Percentiles rank a stretch among this genome's conserved stretches.
Conservation (phyloP, 2,113 vertebrate genomes). For the Benthochromis sp. region DNA sequence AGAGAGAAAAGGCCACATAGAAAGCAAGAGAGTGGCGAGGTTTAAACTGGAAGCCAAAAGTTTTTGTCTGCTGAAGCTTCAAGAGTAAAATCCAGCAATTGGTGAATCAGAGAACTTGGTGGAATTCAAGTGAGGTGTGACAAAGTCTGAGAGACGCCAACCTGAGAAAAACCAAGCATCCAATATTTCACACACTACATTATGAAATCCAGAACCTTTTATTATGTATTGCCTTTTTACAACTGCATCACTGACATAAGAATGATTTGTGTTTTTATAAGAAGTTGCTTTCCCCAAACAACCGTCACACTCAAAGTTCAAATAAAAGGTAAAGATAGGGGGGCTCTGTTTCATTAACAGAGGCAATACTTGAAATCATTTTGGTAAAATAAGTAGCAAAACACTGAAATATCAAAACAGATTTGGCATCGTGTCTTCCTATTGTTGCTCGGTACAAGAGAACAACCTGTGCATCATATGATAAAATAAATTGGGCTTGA, state of each 20-base stretch:
- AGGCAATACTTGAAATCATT: background rate
- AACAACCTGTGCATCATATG: background rate
- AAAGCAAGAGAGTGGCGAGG: background rate
- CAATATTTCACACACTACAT: constrained; percentile 15
- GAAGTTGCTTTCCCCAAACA: constrained; percentile 11
- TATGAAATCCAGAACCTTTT: constrained; percentile 49
- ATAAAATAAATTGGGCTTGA: constrained; percentile 35
- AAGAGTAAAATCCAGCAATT: background rate
- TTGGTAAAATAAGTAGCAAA: constrained; percentile 56
- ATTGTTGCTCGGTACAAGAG: constrained; percentile 1
- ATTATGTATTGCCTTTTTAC: constrained; percentile 60
- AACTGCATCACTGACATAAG: constrained; percentile 44
- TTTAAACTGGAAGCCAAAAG: background rate
- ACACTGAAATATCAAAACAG: constrained; percentile 34
- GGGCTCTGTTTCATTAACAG: background rate
- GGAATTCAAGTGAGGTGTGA: background rate
- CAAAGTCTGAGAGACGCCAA: background rate
- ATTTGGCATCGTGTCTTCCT: constrained; percentile 37
- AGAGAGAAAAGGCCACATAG: background rate
- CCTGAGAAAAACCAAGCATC: background rate
- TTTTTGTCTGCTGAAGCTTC: background rate
- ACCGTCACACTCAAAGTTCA: constrained; percentile 26
- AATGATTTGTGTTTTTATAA: constrained; percentile 27
- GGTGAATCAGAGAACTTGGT: background rate
- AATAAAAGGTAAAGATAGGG: constrained; percentile 32